A percentile compares a stretch with the other conserved stretches of the same genome.
These are phyloP conservation scores for Platygyra sinensis DNA, from an alignment of 64 coral and sea anemone genomes.

Conservation along the genomic window DNA sequence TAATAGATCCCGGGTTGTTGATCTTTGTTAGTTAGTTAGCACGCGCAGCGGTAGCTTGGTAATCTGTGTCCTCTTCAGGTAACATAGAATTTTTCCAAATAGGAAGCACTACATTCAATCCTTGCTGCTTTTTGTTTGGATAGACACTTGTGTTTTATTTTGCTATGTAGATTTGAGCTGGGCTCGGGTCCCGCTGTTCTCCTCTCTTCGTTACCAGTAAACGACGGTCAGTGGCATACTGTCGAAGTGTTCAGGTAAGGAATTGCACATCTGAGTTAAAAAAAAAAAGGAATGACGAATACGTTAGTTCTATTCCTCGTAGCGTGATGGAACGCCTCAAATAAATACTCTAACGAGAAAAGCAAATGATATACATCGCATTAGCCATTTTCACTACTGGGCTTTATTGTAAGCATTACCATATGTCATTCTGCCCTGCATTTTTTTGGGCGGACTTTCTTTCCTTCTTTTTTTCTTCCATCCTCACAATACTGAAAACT, in stretches of 20 bases:
- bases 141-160: neutral
- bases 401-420: no score
- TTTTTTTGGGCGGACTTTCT: no score
- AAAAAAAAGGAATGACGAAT: neutral
- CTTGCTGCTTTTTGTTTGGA: neutral
- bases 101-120: neutral
- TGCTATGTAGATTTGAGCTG: slow-evolving; percentile 38
- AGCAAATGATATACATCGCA: no score
- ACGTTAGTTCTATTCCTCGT: neutral
- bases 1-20: neutral
- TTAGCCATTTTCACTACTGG: no score
- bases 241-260: slow-evolving; percentile 65
- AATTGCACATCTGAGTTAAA: neutral
- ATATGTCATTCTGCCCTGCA: no score
- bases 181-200: slow-evolving; percentile 57
- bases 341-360: neutral
- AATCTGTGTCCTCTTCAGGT: neutral
- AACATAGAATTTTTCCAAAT: no score
- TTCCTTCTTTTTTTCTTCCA: no score
- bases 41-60: neutral
- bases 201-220: slow-evolving; percentile 14
- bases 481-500: no score
- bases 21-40: neutral
- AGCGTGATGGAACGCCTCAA: neutral
- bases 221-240: slow-evolving; percentile 65